Base-by-base conservation (phyloP, 2,113 vertebrate genomes). In the Melanerpes formicivorus region DNA sequence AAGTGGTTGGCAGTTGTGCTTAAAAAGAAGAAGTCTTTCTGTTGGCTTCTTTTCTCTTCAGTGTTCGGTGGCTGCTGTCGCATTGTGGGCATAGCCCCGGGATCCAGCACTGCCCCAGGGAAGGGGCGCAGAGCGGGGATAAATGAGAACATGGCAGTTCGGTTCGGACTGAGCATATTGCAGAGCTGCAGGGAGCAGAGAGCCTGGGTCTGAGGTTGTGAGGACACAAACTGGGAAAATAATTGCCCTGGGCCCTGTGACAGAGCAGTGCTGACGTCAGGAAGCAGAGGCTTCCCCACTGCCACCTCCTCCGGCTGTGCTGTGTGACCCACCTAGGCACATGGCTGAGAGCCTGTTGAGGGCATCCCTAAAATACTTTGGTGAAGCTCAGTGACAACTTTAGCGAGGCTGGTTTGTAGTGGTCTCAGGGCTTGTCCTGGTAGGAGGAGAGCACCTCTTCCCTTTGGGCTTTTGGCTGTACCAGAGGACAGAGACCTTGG, bases 61-160 rank as follows among this genome's bases (percentile, higher is more conserved):
- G 62, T 15, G 0, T 34, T 37, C 5, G 44, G 37, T 0, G 6
- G 3, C 26, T 6, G 79, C 67, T 75, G 63, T 60, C 13, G 26
- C 12, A 4, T 8, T 76, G 50, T 84, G 48, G 86, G 73, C 18
- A 3, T 6, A 32, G 76, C 58, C 37, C 71, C 22, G 44, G 25
- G 44, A n/a, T 55, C 52, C 42, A 40, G 58, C 66, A 1, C 10
- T 29, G 81, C 48, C 76, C 40, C 34, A 74, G 56, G 84, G 76
- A 87, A 62, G 11, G 88, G 74, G 34, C 46, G 69, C 25, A 11
- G 91, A 78, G 79, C 44, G 2, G 26, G 90, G 66, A 12, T 58
- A 87, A 75, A 84, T 69, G 50, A 19, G 76, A 88, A 88, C 70
- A 78, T 92, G 91, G 87, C 91, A 92, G 83, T 60, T 37, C 1